phyloP scores from a whole-genome alignment of 2,113 vertebrate species.

The Chionomys nivalis region DNA sequence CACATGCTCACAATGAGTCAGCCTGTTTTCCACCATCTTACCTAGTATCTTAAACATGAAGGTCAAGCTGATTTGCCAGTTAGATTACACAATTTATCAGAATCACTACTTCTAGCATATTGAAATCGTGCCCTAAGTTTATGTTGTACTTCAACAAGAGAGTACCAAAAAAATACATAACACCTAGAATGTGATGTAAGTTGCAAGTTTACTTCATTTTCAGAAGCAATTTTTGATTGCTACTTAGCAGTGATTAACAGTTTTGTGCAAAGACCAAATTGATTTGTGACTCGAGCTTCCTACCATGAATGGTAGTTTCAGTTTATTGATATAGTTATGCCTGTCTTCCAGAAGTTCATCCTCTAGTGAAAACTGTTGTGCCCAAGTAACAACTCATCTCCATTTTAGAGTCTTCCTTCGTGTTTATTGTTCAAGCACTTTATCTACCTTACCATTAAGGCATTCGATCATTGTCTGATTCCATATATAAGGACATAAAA shows the following conservation, averaged over 20 bases:
- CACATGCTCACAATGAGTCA: not conserved
- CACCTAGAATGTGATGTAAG: not conserved
- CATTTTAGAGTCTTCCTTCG: not conserved
- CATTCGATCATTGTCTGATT: not conserved
- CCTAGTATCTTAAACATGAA: not conserved
- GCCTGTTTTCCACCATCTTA: not conserved
- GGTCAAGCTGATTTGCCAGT: not conserved
- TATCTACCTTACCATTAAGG: not conserved
- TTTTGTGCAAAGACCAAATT: not conserved
- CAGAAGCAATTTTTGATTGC: not conserved
- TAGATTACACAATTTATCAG: not conserved
- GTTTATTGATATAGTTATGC: not conserved
- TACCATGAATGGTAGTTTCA: not conserved
- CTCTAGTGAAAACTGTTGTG: not conserved
- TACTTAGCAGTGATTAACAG: not conserved
- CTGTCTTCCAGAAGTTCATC: not conserved
- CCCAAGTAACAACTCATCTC: not conserved
- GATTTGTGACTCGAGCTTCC: not conserved
- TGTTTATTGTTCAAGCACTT: not conserved
- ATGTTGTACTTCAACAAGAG: not conserved
- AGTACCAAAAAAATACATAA: not conserved
- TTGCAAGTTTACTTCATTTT: not conserved
- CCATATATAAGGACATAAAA: not conserved
- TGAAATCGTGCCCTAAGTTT: not conserved
- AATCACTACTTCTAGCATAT: not conserved